Conservation (phyloP, 1,140 invertebrate genomes). For the Copidosoma floridanum region DNA sequence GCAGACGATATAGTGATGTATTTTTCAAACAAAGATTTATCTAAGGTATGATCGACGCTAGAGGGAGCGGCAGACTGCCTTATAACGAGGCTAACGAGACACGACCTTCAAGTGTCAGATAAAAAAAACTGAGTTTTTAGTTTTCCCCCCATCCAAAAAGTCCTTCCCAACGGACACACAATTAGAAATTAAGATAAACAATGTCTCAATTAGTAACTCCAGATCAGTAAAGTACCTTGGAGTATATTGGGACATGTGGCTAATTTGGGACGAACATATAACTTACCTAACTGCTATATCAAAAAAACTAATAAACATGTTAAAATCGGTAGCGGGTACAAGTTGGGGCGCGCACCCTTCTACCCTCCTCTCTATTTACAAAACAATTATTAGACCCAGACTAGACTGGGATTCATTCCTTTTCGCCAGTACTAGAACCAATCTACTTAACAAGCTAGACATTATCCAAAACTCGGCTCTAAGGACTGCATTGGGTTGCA, state of each 20-base stretch:
- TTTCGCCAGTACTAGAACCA: not conserved
- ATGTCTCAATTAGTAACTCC: not conserved
- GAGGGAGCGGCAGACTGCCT: not conserved
- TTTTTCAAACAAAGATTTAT: not conserved
- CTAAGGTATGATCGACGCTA: not conserved
- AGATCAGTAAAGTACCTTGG: conserved; percentile 12
- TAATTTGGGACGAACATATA: conserved; percentile 17
- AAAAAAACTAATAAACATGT: conserved; percentile 1
- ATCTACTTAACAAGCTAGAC: conserved; percentile 12
- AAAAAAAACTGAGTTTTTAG: conserved; percentile 1
- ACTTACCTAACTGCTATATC: conserved; percentile 9
- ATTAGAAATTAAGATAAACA: not conserved
- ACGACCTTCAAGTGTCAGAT: not conserved
- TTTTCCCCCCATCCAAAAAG: not conserved
- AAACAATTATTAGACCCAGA: conserved; percentile 20
- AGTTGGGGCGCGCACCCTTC: conserved; percentile 23
- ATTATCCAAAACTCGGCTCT: conserved; percentile 22
- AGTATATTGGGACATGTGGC: not conserved
- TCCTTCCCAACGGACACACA: not conserved
- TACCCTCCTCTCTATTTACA: conserved; percentile 20
- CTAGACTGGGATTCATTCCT: conserved; percentile 25
- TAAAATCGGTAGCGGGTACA: conserved; percentile 18
- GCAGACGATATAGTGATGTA: conserved; percentile 18
- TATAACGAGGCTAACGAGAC: not conserved
- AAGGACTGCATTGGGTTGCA: conserved; percentile 13